Conservation (phyloP, 2,888 invertebrate species). For the Stenichneumon culpator region DNA sequence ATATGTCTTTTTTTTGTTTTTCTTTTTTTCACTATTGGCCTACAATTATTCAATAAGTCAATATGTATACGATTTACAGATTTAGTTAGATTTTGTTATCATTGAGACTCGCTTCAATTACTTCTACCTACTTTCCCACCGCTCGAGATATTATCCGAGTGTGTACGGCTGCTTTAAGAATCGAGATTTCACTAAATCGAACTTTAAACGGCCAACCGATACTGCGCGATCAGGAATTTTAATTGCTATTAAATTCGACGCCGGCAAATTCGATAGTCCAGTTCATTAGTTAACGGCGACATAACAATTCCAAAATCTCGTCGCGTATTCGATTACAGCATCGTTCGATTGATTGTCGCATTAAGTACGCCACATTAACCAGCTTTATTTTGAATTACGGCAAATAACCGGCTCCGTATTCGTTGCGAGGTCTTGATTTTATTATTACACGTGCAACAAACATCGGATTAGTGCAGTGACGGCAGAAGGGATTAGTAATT, state of each 20-base stretch:
- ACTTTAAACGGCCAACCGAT: slow-evolving; percentile 60
- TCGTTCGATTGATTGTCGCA: slow-evolving; percentile 73
- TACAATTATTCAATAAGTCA: slow-evolving; percentile 55
- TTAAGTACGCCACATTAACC: slow-evolving; percentile 65
- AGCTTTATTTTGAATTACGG: slow-evolving; percentile 68
- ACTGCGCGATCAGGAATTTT: slow-evolving; percentile 34
- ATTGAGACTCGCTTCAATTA: slow-evolving; percentile 45
- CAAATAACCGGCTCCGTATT: slow-evolving; percentile 66
- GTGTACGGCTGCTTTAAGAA: slow-evolving; percentile 49
- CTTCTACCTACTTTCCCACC: slow-evolving; percentile 31
- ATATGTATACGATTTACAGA: slow-evolving; percentile 53
- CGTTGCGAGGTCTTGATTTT: slow-evolving; percentile 58
- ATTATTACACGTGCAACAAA: slow-evolving; percentile 53
- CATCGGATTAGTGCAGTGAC: slow-evolving; percentile 36
- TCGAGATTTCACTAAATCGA: slow-evolving; percentile 52
- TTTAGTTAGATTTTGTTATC: slow-evolving; percentile 57
- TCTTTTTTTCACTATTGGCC: slow-evolving; percentile 35
- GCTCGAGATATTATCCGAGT: slow-evolving; percentile 36
- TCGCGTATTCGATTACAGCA: slow-evolving; percentile 66
- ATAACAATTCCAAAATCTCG: slow-evolving; percentile 48
- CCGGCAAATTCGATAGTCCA: slow-evolving; percentile 44
- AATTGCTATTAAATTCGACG: slow-evolving; percentile 61
- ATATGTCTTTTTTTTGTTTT: slow-evolving; percentile 56
- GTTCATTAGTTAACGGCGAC: slow-evolving; percentile 56
- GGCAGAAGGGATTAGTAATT: slow-evolving; percentile 39